Evolutionary conservation across 2,113 vertebrate species (phyloP), one percentile per base, ranked within the genome.

Genomic region (Chloebia gouldiae): DNA sequence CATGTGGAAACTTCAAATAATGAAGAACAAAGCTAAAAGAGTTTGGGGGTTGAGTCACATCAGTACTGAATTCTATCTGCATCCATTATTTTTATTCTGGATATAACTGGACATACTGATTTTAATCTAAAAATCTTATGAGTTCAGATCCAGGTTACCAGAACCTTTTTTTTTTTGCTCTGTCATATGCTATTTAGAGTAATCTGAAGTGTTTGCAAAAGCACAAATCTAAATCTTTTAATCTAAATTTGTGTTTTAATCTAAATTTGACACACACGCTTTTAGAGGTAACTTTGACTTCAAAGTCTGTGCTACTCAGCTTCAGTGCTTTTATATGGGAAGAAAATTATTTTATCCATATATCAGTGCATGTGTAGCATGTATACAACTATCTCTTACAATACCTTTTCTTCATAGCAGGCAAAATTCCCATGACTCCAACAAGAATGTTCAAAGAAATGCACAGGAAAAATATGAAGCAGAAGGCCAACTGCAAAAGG

Each of bases 1-100:
- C 83, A 92, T 19, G 3, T 65, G 57, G 65, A 92, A 95, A 87
- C 57, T 81, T 93, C 88, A 93, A 88, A 88, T 72, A 93, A 50
- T 21, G 16, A 79, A 92, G 88, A 92, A 94, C 57, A 95, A 96
- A 92, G 71, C 59, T 73, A 88, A 93, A 1, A 80, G 56, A 78
- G n/a, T 87, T 84, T 60, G 33, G 15, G 65, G 15, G n/a, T 30
- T 79, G 60, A 86, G 30, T 72, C 92, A 87, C 44, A 81, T 49
- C 71, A 93, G 77, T 49, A 42, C 40, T 60, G 25, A 84, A 84
- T 79, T 87, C 81, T 85, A 90, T 57, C 77, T 53, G 45, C 54
- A 85, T 61, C 53, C 44, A 76, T 64, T 83, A 86, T 59, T 93
- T 96, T 92, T 95, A 77, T 77, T 80, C 63, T 65, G 78, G 39